Percentiles rank a stretch among this genome's conserved stretches.
Evolutionary conservation across 2,888 invertebrate genomes (phyloP).

Genomic region (Tetrapedia diversipes): DNA sequence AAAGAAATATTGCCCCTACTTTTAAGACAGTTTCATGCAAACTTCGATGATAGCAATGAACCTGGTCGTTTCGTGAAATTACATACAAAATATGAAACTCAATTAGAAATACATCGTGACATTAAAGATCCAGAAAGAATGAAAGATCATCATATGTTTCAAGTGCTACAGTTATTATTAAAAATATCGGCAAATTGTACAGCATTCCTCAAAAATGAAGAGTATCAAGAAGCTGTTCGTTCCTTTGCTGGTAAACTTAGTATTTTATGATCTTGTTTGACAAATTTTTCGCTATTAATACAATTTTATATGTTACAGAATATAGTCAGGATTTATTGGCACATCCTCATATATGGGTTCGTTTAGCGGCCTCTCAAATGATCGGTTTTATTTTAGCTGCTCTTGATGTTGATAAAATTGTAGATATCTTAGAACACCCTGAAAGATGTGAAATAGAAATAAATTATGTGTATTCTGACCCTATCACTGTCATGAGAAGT

Average conservation of each 20-base stretch:
- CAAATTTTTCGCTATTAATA: background rate
- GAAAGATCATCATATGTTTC: constrained; percentile 90
- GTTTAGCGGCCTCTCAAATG: constrained; percentile 90
- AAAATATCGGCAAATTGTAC: constrained; percentile 88
- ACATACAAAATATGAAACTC: constrained; percentile 29
- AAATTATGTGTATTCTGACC: constrained; percentile 87
- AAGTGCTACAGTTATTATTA: constrained; percentile 88
- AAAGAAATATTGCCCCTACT: constrained; percentile 85
- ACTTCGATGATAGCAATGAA: constrained; percentile 68
- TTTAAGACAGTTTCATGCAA: constrained; percentile 81
- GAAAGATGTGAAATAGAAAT: constrained; percentile 81
- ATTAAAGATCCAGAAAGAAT: constrained; percentile 86
- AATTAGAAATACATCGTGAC: constrained; percentile 59
- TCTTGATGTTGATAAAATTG: constrained; percentile 86
- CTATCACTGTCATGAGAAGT: constrained; percentile 86
- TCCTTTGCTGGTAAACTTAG: constrained; percentile 74
- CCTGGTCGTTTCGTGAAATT: constrained; percentile 78
- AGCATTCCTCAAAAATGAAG: constrained; percentile 84
- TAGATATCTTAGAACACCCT: constrained; percentile 82
- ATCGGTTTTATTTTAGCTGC: constrained; percentile 88
- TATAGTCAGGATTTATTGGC: constrained; percentile 89
- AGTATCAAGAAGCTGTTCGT: constrained; percentile 84
- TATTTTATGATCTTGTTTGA: background rate
- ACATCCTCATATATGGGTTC: constrained; percentile 94
- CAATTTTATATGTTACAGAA: constrained; percentile 83